These are phyloP conservation scores for Erpetoichthys calabaricus DNA, from an alignment of 2,797 vertebrate genomes.

Conservation along the genomic window DNA sequence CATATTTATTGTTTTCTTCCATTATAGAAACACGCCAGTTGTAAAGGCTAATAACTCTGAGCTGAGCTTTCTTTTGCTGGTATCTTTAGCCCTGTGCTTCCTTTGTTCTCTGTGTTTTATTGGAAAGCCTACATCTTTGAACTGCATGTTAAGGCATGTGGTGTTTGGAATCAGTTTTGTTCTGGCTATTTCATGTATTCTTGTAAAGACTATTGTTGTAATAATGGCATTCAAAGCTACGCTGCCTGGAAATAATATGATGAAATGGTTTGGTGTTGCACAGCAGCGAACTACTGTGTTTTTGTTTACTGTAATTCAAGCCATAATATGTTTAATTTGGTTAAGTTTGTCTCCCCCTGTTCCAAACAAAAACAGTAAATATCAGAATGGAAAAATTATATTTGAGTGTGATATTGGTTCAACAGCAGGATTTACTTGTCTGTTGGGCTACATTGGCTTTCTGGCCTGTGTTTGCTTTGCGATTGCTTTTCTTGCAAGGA, in stretches of 20 bases:
- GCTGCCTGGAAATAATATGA: constrained; percentile 35
- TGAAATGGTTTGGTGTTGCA: constrained; percentile 43
- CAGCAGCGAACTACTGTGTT: constrained; percentile 41
- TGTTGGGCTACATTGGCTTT: constrained; percentile 46
- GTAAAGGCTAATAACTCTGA: constrained; percentile 54
- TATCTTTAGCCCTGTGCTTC: constrained; percentile 44
- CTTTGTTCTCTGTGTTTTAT: constrained; percentile 43
- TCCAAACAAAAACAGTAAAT: constrained; percentile 29
- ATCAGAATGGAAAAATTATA: constrained; percentile 34
- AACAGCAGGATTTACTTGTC: constrained; percentile 41
- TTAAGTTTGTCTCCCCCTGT: constrained; percentile 33
- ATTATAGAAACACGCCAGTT: constrained; percentile 36
- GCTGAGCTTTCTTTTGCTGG: constrained; percentile 42
- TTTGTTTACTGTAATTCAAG: constrained; percentile 40
- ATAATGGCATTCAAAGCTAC: constrained; percentile 45
- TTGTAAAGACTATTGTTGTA: constrained; percentile 48
- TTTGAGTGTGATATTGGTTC: constrained; percentile 44
- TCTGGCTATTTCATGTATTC: constrained; percentile 49
- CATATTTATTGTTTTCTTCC: constrained; percentile 30
- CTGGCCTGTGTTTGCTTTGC: constrained; percentile 43
- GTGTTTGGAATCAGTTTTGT: constrained; percentile 50
- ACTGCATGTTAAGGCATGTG: constrained; percentile 41
- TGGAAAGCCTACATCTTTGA: constrained; percentile 42
- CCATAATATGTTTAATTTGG: constrained; percentile 42
- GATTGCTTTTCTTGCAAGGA: constrained; percentile 43